These are phyloP conservation scores for Takifugu bimaculatus DNA, from an alignment of 2,113 vertebrate genomes.

Conservation along the genomic window DNA sequence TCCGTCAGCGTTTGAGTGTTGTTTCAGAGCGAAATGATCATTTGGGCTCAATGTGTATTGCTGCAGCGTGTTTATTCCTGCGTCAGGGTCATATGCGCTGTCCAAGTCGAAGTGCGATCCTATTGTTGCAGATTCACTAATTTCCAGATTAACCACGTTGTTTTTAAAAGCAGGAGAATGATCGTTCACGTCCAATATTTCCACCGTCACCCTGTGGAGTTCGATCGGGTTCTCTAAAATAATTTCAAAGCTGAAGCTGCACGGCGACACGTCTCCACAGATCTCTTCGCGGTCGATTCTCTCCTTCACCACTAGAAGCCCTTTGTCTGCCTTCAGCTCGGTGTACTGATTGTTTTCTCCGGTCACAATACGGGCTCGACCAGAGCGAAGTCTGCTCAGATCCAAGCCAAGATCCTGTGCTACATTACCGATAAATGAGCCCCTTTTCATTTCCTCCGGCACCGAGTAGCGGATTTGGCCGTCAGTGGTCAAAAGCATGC, in stretches of 20 bases:
- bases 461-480: constrained; percentile 58
- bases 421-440: constrained; percentile 2
- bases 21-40: constrained; percentile 61
- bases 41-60: constrained; percentile 70
- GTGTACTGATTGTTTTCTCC: constrained; percentile 24
- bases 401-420: constrained; percentile 7
- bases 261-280: constrained; percentile 47
- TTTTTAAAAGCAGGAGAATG: constrained; percentile 74
- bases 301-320: constrained; percentile 41
- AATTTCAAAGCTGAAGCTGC: constrained; percentile 55
- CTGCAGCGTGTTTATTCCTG: constrained; percentile 66
- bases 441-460: constrained; percentile 31
- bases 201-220: constrained; percentile 49
- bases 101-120: constrained; percentile 79
- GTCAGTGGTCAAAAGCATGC: constrained; percentile 4
- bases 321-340: constrained; percentile 51
- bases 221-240: constrained; percentile 61
- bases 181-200: constrained; percentile 64
- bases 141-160: constrained; percentile 73
- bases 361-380: constrained; percentile 4
- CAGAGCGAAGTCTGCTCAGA: constrained; percentile 2
- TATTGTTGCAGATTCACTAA: constrained; percentile 75
- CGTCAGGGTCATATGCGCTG: constrained; percentile 70
- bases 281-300: constrained; percentile 58
- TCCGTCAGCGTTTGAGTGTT: constrained; percentile 58